Evolutionary conservation across 1,140 invertebrate genomes (phyloP), one percentile per base, ranked within the genome.

Genomic region (Drosophila mayri): DNA sequence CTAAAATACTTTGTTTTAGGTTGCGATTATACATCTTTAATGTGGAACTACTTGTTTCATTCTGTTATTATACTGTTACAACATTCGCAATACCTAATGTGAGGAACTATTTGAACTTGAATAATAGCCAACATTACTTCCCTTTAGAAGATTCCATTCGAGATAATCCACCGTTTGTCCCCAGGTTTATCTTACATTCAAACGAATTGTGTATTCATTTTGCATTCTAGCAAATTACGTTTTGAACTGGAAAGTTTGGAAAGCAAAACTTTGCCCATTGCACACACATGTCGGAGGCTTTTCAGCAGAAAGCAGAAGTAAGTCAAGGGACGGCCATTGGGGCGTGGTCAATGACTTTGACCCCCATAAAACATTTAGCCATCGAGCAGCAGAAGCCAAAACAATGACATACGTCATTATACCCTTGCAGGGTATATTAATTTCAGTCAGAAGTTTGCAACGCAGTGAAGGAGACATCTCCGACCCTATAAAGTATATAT

Each of bases 391-490:
- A 49, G 44, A 72, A 72, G 66, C 68, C 68, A 72, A 73, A 73
- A 73, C 70, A 73, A 73, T 73, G 67, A 44, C 76, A 79, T 61
- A 79, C 67, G 68, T 79, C 77, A 67, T 22, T n/a, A 22, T 3
- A 22, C 22, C 22, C 22, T 22, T 22, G 22, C 22, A 22, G 22
- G 22, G 22, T 22, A 22, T 22, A n/a, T n/a, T n/a, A n/a, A n/a
- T n/a, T n/a, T n/a, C n/a, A n/a, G n/a, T n/a, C n/a, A n/a, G n/a
- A n/a, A n/a, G n/a, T n/a, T n/a, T n/a, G n/a, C n/a, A n/a, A n/a
- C n/a, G n/a, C n/a, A n/a, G n/a, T n/a, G n/a, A n/a, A n/a, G n/a
- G n/a, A n/a, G n/a, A n/a, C n/a, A n/a, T n/a, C n/a, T n/a, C n/a
- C n/a, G n/a, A n/a, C n/a, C n/a, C n/a, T n/a, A n/a, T n/a, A n/a